Percentiles rank a stretch among this genome's conserved stretches.
phyloP scores from a whole-genome alignment of 2,797 vertebrate genomes.

The Silurus aristotelis region DNA sequence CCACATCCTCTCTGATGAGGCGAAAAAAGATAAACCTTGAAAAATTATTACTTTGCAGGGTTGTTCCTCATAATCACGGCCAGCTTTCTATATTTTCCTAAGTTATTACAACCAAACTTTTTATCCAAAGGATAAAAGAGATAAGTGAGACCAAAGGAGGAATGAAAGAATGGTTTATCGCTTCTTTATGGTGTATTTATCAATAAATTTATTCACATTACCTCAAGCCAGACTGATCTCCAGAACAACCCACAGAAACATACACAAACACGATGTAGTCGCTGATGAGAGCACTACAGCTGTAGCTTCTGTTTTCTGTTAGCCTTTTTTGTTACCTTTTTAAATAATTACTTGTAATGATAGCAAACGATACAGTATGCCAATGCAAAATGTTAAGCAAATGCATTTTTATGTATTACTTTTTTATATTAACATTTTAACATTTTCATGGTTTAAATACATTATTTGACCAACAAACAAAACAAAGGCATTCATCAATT shows the following conservation, averaged over 20 bases:
- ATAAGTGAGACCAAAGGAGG: not conserved
- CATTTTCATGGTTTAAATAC: not conserved
- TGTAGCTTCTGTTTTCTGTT: not conserved
- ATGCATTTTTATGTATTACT: not conserved
- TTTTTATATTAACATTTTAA: not conserved
- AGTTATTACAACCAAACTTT: conserved; percentile 29
- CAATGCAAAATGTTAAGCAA: not conserved
- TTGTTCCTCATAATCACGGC: conserved; percentile 6
- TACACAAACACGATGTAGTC: not conserved
- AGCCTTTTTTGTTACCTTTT: not conserved
- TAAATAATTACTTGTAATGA: not conserved
- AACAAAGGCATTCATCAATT: not conserved
- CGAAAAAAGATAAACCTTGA: conserved; percentile 13
- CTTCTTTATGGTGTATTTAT: not conserved
- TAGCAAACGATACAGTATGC: not conserved
- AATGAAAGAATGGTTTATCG: not conserved
- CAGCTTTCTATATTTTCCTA: conserved; percentile 12
- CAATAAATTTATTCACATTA: not conserved
- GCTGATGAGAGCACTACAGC: not conserved
- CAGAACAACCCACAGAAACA: conserved; percentile 19
- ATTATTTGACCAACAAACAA: not conserved
- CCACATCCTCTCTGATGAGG: conserved; percentile 11
- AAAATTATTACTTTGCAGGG: conserved; percentile 13
- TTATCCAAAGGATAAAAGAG: conserved; percentile 11
- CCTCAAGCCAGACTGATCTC: conserved; percentile 9